Evolutionary conservation across 1,140 invertebrate genomes (phyloP).

Genomic region (Sipha flava): DNA sequence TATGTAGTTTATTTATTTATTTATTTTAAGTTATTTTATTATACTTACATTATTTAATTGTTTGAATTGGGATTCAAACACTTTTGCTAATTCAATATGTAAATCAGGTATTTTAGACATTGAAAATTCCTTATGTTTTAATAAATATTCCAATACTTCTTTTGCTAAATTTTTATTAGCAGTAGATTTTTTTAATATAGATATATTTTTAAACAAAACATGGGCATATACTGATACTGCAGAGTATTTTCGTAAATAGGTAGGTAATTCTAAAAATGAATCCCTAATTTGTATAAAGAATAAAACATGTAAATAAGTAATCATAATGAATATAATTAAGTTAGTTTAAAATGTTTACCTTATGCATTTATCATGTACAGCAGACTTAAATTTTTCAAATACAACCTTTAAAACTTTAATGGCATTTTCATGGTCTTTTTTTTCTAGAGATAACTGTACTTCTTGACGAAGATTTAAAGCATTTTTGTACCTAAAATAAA

Average conservation of each 20-base stretch:
- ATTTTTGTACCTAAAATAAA: slow-evolving; percentile 6
- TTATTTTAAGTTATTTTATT: not conserved
- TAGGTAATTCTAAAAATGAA: not conserved
- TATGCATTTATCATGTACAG: not conserved
- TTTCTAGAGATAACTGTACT: not conserved
- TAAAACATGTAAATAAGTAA: not conserved
- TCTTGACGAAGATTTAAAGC: not conserved
- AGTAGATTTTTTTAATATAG: not conserved
- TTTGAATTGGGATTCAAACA: slow-evolving; percentile 2
- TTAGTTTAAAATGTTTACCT: not conserved
- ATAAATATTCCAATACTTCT: slow-evolving; percentile 4
- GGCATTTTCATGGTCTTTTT: slow-evolving; percentile 1
- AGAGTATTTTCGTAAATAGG: slow-evolving; percentile 5
- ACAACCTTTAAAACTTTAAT: not conserved
- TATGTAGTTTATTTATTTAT: not conserved
- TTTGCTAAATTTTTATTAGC: not conserved
- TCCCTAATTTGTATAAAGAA: not conserved
- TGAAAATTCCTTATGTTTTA: not conserved
- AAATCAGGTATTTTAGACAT: not conserved
- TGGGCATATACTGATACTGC: not conserved
- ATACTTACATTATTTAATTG: slow-evolving; percentile 9
- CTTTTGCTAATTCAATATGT: slow-evolving; percentile 23
- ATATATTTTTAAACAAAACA: slow-evolving; percentile 9
- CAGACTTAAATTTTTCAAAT: not conserved
- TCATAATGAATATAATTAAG: not conserved